Conservation (phyloP, 2,113 vertebrate genomes). For the Trogon surrucura region DNA sequence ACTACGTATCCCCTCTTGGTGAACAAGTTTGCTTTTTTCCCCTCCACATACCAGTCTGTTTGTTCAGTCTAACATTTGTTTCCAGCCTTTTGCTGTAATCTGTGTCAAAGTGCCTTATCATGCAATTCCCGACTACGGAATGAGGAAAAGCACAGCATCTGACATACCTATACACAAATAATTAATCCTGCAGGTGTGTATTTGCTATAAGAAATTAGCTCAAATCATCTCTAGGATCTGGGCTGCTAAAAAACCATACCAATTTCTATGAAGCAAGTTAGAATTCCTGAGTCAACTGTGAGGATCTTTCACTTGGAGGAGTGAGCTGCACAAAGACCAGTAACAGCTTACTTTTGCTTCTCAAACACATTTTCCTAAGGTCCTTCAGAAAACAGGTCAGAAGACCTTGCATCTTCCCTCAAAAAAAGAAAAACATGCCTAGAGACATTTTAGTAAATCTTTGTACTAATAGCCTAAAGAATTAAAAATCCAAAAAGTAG, state of each 20-base stretch:
- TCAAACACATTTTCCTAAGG: background rate
- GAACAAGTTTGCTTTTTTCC: background rate
- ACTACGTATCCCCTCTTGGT: background rate
- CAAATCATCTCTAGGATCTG: background rate
- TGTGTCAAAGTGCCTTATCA: background rate
- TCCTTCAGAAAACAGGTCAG: background rate
- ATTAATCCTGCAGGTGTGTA: background rate
- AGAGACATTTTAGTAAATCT: background rate
- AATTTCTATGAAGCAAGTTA: background rate
- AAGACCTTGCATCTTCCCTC: background rate
- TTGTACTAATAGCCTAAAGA: background rate
- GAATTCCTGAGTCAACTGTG: background rate
- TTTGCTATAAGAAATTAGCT: background rate
- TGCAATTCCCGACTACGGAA: background rate
- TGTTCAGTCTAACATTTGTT: background rate
- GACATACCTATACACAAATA: background rate
- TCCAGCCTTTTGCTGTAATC: background rate
- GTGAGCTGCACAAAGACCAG: background rate
- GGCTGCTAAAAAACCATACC: background rate
- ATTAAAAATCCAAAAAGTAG: background rate
- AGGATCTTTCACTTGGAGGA: background rate
- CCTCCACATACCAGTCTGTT: background rate
- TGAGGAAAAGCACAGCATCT: background rate
- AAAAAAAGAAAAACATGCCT: background rate
- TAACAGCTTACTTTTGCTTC: background rate